phyloP scores from a whole-genome alignment of 2,888 invertebrate species.

The Euplexia lucipara region DNA sequence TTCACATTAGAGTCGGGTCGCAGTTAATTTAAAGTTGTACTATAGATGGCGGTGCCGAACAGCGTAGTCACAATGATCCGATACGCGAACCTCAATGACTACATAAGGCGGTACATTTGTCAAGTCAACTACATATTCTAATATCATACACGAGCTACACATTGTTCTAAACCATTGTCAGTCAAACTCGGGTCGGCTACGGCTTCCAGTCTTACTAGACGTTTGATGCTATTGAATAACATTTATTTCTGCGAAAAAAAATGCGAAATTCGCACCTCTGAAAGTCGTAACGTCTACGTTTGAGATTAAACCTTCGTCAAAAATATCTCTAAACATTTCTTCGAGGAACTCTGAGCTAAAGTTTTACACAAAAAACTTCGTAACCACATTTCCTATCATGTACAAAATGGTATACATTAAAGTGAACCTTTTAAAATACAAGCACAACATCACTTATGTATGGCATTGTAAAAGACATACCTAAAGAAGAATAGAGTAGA shows the following conservation, averaged over 20 bases:
- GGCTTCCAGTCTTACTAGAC: background rate
- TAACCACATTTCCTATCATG: background rate
- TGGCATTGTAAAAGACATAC: too few species aligned
- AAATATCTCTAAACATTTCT: slow-evolving; percentile 16
- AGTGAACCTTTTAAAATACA: background rate
- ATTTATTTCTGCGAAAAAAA: slow-evolving; percentile 8
- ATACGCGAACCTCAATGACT: slow-evolving; percentile 8
- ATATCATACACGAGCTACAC: background rate
- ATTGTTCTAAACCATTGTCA: background rate
- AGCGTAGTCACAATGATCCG: slow-evolving; percentile 6
- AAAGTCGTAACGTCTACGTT: background rate
- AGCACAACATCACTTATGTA: too few species aligned
- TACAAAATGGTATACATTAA: background rate
- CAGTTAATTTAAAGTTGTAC: slow-evolving; percentile 38
- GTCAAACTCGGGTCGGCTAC: background rate
- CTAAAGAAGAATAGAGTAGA: too few species aligned
- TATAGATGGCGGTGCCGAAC: background rate
- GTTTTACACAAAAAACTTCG: background rate
- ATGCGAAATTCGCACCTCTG: too few species aligned
- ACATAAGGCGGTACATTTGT: slow-evolving; percentile 6
- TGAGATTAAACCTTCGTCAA: slow-evolving; percentile 11
- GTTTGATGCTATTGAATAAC: too few species aligned
- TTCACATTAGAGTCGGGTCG: slow-evolving; percentile 26
- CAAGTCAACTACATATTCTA: background rate
- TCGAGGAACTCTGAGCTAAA: background rate